Evolutionary conservation across 2,113 vertebrate genomes (phyloP).

Genomic region (Cisticola juncidis): DNA sequence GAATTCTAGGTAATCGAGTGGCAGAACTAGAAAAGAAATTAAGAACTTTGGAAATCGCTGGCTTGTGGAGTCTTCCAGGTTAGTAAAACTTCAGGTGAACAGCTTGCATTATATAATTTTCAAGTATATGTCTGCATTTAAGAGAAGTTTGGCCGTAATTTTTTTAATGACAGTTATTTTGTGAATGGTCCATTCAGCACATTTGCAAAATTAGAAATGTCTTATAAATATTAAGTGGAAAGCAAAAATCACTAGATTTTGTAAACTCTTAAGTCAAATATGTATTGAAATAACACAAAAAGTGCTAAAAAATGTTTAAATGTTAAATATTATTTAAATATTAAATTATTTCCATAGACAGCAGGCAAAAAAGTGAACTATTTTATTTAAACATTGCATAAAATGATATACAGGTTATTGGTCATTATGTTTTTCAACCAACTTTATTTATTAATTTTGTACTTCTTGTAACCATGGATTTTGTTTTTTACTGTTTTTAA

Average conservation of each 20-base stretch:
- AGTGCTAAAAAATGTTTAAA: not conserved
- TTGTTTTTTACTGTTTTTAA: not conserved
- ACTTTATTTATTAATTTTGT: not conserved
- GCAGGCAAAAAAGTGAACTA: not conserved
- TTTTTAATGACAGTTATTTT: not conserved
- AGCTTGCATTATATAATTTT: not conserved
- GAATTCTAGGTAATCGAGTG: conserved; percentile 93
- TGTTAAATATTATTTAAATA: not conserved
- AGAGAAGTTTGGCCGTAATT: not conserved
- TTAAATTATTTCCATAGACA: not conserved
- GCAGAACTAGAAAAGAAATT: conserved; percentile 95
- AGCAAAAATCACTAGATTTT: not conserved
- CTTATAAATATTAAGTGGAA: not conserved
- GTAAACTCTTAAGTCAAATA: not conserved
- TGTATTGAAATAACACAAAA: not conserved
- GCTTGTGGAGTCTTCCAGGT: conserved; percentile 98
- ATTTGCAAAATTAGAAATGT: not conserved
- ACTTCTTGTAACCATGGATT: not conserved
- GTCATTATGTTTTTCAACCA: not conserved
- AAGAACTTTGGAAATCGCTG: conserved; percentile 92
- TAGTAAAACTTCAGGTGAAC: conserved; percentile 24
- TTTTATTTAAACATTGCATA: not conserved
- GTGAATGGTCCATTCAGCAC: not conserved
- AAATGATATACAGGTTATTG: not conserved
- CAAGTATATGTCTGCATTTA: not conserved